phyloP scores from a whole-genome alignment of 2,888 invertebrate species.

The Drosophila ochracea region DNA sequence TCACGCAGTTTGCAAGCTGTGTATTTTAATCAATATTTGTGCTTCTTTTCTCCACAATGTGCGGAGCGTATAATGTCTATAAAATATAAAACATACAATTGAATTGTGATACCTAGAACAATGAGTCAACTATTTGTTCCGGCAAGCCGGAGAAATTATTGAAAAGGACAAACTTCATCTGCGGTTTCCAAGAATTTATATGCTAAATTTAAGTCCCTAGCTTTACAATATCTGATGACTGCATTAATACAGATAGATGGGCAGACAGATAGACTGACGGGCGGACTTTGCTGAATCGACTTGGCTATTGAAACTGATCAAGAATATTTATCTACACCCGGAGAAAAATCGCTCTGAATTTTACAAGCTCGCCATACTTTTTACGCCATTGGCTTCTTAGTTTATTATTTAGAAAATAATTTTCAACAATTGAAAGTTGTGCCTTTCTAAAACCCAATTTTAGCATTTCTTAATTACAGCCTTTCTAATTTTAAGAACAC shows the following conservation, averaged over 20 bases:
- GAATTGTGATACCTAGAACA: not conserved
- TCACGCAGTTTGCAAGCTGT: not conserved
- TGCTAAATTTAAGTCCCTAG: not conserved
- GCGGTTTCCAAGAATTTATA: not conserved
- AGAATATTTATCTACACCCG: not conserved
- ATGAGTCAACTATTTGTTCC: too few relatives aligned
- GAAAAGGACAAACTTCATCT: not conserved
- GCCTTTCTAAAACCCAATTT: not conserved
- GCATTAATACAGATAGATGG: not conserved
- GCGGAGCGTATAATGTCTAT: not conserved
- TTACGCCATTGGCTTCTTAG: not conserved
- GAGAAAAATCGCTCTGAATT: not conserved
- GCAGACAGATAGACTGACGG: not conserved
- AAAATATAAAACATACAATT: not conserved
- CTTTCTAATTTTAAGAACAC: not conserved
- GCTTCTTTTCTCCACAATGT: not conserved
- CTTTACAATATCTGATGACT: not conserved
- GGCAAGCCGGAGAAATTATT: not conserved
- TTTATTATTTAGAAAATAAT: not conserved
- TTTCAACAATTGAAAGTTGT: rapidly evolving
- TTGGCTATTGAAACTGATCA: not conserved
- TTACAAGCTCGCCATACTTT: not conserved
- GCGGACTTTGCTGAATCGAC: not conserved
- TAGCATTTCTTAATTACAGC: not conserved
- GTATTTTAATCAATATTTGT: not conserved